These are phyloP conservation scores for Lampropteryx suffumata DNA, from an alignment of 2,888 invertebrate species.

Conservation along the genomic window DNA sequence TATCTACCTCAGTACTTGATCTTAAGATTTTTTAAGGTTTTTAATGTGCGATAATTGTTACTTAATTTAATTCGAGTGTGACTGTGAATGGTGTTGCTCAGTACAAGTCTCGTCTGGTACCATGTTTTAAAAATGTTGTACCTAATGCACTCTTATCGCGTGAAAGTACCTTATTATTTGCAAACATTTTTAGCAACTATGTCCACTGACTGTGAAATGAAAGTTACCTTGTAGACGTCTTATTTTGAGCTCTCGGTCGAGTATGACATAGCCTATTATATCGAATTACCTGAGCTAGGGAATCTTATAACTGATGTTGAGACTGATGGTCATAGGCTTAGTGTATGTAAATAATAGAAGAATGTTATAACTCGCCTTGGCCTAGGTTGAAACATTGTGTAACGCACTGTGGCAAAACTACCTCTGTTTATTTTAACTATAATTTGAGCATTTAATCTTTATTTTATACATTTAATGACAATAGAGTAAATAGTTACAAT, in stretches of 20 bases:
- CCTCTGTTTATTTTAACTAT: constrained; percentile 46
- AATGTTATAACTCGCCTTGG: constrained; percentile 77
- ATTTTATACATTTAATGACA: constrained; percentile 51
- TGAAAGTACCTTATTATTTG: constrained; percentile 60
- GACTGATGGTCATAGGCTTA: constrained; percentile 81
- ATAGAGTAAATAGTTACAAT: constrained; percentile 53
- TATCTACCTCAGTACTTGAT: constrained; percentile 81
- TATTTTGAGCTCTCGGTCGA: constrained; percentile 70
- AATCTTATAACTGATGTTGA: constrained; percentile 75
- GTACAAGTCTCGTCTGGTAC: constrained; percentile 67
- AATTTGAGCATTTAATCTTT: constrained; percentile 37
- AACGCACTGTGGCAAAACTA: constrained; percentile 74
- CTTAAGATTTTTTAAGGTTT: constrained; percentile 79
- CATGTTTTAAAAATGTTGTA: constrained; percentile 67
- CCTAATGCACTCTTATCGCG: constrained; percentile 58
- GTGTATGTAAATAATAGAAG: constrained; percentile 81
- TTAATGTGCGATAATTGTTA: constrained; percentile 78
- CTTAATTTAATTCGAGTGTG: constrained; percentile 77
- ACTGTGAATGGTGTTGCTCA: constrained; percentile 72
- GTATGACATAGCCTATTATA: constrained; percentile 69
- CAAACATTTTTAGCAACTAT: constrained; percentile 54
- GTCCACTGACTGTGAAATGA: constrained; percentile 73
- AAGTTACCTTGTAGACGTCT: constrained; percentile 76
- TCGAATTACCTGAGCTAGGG: constrained; percentile 69
- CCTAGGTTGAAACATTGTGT: constrained; percentile 75